Evolutionary conservation across 2,113 vertebrate genomes (phyloP).

Genomic region (Tetrao urogallus): DNA sequence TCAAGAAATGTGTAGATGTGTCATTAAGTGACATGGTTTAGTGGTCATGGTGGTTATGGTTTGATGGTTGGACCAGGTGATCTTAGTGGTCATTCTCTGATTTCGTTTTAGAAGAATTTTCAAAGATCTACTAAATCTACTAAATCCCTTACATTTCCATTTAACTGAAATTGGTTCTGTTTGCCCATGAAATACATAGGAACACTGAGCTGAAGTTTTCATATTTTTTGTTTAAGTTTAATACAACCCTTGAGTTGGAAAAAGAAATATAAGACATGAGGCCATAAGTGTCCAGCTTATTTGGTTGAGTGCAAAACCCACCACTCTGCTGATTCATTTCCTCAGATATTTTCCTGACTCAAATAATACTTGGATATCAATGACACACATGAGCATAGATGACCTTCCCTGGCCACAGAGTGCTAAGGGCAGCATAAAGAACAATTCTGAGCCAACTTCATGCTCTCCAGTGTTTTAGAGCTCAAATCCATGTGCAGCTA

Average conservation of each 20-base stretch:
- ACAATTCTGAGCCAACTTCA: neutral
- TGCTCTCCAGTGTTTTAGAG: neutral
- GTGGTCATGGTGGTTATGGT: too few species aligned
- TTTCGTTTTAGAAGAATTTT: fast-evolving
- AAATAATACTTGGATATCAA: constrained; percentile 44
- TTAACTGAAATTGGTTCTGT: neutral
- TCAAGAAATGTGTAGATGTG: too few species aligned
- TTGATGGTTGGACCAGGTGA: too few species aligned
- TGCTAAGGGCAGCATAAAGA: neutral
- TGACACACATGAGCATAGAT: neutral
- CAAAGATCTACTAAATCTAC: neutral
- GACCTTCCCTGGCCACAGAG: neutral
- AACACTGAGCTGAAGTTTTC: neutral
- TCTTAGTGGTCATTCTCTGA: too few species aligned
- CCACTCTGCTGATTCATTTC: constrained; percentile 12
- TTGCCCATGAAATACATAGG: neutral
- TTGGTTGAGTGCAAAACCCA: neutral
- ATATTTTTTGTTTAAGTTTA: neutral
- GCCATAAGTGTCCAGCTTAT: neutral
- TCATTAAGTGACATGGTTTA: too few species aligned
- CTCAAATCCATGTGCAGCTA: neutral
- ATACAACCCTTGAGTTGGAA: neutral
- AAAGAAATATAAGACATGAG: neutral
- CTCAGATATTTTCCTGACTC: neutral
- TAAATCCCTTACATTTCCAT: neutral